Evolutionary conservation across 1,140 invertebrate genomes (phyloP).

Genomic region (Tenebrio molitor): DNA sequence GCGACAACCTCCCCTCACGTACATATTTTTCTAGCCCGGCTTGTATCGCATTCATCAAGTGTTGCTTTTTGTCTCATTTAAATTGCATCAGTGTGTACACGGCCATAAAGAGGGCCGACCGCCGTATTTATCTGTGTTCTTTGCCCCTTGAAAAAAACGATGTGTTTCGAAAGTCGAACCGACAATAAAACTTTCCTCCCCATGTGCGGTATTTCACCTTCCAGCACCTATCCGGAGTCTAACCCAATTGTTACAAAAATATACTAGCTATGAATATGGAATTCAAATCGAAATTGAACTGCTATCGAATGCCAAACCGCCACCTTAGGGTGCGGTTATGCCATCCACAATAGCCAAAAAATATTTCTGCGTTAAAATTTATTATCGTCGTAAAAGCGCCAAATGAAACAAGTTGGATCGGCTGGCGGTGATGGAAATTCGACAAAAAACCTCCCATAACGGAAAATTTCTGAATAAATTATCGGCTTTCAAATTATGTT

Average conservation of each 20-base stretch:
- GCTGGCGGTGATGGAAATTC: neutral
- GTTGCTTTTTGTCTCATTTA: slow-evolving; percentile 18
- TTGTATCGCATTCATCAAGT: slow-evolving; percentile 18
- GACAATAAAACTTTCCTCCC: slow-evolving; percentile 25
- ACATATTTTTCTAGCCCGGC: neutral
- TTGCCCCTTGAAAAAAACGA: neutral
- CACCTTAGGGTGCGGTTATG: slow-evolving; percentile 1
- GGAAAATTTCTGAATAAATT: neutral
- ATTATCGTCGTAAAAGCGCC: neutral
- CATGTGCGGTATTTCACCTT: neutral
- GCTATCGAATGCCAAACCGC: neutral
- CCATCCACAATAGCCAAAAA: neutral
- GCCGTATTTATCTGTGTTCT: slow-evolving; percentile 17
- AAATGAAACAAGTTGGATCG: neutral
- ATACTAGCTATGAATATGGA: slow-evolving; percentile 33
- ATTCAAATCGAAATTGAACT: slow-evolving; percentile 19
- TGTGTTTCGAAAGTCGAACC: slow-evolving; percentile 5
- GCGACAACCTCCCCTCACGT: neutral
- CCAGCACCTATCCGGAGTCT: slow-evolving; percentile 1
- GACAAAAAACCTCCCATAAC: neutral
- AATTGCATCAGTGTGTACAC: slow-evolving; percentile 32
- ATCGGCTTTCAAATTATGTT: neutral
- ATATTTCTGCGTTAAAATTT: neutral
- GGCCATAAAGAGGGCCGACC: slow-evolving; percentile 17
- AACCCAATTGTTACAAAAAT: slow-evolving; percentile 19